phyloP scores from a whole-genome alignment of 2,113 vertebrate species.

The Channa maculata region DNA sequence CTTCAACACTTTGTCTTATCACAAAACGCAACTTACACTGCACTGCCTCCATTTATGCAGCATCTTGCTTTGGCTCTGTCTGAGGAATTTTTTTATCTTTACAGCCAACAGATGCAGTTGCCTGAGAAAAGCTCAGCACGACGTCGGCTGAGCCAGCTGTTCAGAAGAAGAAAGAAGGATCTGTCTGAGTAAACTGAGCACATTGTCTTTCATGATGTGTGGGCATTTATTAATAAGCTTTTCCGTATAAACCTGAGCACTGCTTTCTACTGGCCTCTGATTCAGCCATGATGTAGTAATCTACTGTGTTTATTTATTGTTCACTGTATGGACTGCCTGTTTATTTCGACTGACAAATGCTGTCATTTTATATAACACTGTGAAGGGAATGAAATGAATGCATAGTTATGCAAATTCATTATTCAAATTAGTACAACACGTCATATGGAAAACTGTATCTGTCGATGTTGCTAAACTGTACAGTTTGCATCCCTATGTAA shows the following conservation, averaged over 20 bases:
- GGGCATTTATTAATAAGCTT: background rate
- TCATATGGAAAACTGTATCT: background rate
- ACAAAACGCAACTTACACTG: background rate
- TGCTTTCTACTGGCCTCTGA: conserved; percentile 22
- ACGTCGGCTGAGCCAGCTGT: conserved; percentile 65
- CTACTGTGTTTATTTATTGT: conserved; percentile 43
- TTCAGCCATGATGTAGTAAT: conserved; percentile 7
- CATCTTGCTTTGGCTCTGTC: conserved; percentile 1
- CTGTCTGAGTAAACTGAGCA: conserved; percentile 20
- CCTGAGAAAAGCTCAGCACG: conserved; percentile 56
- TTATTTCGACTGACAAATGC: conserved; percentile 28
- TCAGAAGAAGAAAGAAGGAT: conserved; percentile 70
- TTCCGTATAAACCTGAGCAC: background rate
- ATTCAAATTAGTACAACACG: background rate
- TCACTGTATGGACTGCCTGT: background rate
- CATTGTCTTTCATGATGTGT: conserved; percentile 5
- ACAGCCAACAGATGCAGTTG: conserved; percentile 66
- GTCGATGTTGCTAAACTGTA: no score
- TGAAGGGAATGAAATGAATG: background rate
- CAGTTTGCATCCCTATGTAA: background rate
- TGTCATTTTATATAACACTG: background rate
- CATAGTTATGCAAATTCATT: background rate
- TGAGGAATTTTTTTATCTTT: conserved; percentile 60
- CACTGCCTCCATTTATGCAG: background rate
- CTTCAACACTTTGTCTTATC: conserved; percentile 45